Evolutionary conservation across 2,113 vertebrate genomes (phyloP), one percentile per base, ranked within the genome.

Genomic region (Uria aalge): DNA sequence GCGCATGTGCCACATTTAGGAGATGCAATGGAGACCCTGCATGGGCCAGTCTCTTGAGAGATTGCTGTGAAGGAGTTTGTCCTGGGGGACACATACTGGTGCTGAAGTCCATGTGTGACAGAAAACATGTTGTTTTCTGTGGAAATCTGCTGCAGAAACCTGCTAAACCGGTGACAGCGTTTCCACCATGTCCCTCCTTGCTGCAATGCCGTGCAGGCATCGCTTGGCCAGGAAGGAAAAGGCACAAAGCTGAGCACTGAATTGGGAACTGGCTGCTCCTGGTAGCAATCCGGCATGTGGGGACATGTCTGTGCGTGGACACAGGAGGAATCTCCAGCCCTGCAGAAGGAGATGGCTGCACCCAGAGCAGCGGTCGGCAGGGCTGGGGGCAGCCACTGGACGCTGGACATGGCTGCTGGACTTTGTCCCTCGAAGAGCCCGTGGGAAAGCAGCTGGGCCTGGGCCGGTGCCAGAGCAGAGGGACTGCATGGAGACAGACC

Each of bases 401-500:
- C 3, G 3, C 57, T 84, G 60, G 66, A 36, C 14, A 9, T 15
- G 43, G 66, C 40, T 67, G 12, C 57, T 79, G 75, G 71, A 56
- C 16, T 34, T 64, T 1, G 0, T 53, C 34, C 62, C 27, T 56
- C 0, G 0, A 72, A 27, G 21, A 79, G 26, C 29, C 62, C 4
- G 1, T 88, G 71, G 43, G 57, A 92, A 82, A 85, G 62, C 74
- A 90, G 43, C 88, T 63, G 56, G 15, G 56, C 41, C 50, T 67
- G 85, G 69, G 32, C 41, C 0, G 3, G 18, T 2, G 3, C 66
- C 90, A 76, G 48, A 0, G 0, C 52, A 30, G 52, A 55, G 24
- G 7, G 41, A 48, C n/a, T 47, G 18, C 56, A 14, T 8, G 53
- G 27, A 85, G 40, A 6, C 15, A 68, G 34, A 52, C 27, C 18